Base-by-base conservation (phyloP, 2,797 vertebrate genomes). In the Pseudomugil tenellus region DNA sequence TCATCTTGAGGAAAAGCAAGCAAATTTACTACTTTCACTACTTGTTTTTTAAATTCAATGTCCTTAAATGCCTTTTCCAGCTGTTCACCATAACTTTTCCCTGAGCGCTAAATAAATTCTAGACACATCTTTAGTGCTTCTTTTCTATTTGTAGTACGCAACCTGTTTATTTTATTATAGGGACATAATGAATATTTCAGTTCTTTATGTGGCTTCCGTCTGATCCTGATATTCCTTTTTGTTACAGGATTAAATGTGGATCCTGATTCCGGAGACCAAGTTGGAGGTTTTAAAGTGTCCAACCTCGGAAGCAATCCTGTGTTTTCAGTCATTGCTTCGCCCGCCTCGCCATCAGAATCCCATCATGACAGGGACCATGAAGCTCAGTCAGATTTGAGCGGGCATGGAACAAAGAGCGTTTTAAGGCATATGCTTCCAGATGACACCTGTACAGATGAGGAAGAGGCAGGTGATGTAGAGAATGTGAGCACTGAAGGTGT, bases 231-330 rank as follows among this genome's bases (percentile, higher is more conserved):
- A 13, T 53, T 81, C 31, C 21, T 55, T 91, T 46, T 71, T 88
- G 65, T 92, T 91, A 52, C 89, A 94, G 93, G 86, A 85, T 61
- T 90, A 91, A 85, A 87, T 63, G 3, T 61, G 67, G 77, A 70
- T 48, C 35, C 63, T 4, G 32, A 70, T 17, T 72, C 74, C 52
- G 74, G 43, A 59, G 92, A 89, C 43, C 70, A 58, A 62, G 74
- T 68, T 10, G 73, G 86, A 49, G 56, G 14, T 61, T 72, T 48
- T 12, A 87, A 88, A 54, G 85, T 79, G n/a, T 58, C 72, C 2
- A 60, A 60, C 67, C 31, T 48, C 54, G 5, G 43, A 61, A 62
- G 61, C 13, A 63, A 48, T 62, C 58, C 48, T 8, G 37, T 39
- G 29, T 81, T 71, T 69, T 73, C 72, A 61, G 74, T 80, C 32